A percentile compares a stretch with the other conserved stretches of the same genome.
Conservation (phyloP, 2,888 invertebrate species). For the Oscheius myriophilus region DNA sequence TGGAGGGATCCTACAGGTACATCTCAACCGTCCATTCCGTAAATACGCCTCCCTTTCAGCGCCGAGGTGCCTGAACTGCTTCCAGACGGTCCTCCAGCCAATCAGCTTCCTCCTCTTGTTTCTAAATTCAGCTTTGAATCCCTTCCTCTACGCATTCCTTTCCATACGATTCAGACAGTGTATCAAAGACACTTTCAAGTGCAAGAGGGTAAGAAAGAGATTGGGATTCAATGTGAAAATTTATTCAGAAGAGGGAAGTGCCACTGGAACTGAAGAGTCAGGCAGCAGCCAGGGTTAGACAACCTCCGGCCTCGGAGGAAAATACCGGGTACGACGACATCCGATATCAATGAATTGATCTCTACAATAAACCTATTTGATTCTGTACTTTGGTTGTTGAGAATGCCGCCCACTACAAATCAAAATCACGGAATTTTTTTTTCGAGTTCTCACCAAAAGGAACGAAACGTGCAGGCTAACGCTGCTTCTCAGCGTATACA, state of each 20-base stretch:
- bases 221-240: background rate
- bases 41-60: conserved; percentile 47
- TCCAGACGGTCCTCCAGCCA: conserved; percentile 74
- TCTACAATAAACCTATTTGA: no score
- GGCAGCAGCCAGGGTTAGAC: conserved; percentile 12
- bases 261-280: conserved; percentile 14
- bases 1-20: conserved; percentile 64
- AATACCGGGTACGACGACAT: conserved; percentile 23
- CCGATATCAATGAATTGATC: conserved; percentile 5
- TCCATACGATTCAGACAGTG: conserved; percentile 85
- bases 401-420: no score
- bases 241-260: conserved; percentile 15
- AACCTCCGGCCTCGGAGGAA: conserved; percentile 8
- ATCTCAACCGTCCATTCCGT: background rate
- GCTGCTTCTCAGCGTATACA: no score
- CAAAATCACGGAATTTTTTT: no score
- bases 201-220: conserved; percentile 8
- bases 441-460: no score
- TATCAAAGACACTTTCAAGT: conserved; percentile 81
- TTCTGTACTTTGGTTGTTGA: no score
- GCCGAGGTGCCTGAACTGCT: conserved; percentile 59
- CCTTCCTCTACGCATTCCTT: conserved; percentile 87
- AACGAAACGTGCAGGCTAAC: no score
- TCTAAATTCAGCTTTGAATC: conserved; percentile 89
- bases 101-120: conserved; percentile 87